These are phyloP conservation scores for Periparus ater DNA, from an alignment of 2,797 vertebrate genomes.

Conservation along the genomic window DNA sequence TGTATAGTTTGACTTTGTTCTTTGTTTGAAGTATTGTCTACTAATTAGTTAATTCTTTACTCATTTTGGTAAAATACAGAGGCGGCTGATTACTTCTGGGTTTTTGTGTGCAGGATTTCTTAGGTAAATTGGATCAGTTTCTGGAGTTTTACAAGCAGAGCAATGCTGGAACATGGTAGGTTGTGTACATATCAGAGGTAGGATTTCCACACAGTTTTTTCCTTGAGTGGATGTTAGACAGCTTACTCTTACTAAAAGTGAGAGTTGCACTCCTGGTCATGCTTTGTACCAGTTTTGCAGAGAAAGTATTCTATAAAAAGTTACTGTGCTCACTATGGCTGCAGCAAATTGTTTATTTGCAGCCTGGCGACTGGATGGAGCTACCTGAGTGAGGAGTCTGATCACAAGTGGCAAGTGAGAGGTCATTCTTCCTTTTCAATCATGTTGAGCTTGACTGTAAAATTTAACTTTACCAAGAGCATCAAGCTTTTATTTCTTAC, in stretches of 20 bases:
- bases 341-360: background rate
- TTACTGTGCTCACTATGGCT: background rate
- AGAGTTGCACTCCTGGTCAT: background rate
- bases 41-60: background rate
- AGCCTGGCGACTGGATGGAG: background rate
- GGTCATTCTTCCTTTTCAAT: background rate
- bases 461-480: background rate
- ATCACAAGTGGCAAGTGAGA: background rate
- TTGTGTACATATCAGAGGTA: constrained; percentile 92
- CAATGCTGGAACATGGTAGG: constrained; percentile 86
- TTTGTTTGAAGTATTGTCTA: background rate
- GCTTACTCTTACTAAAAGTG: background rate
- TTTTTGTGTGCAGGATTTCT: constrained; percentile 82
- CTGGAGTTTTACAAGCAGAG: constrained; percentile 88
- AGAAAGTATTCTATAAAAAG: background rate
- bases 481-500: background rate
- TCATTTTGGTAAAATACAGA: background rate
- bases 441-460: background rate
- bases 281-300: background rate
- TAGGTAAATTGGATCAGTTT: constrained; percentile 94
- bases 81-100: background rate
- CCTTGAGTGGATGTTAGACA: background rate
- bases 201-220: background rate
- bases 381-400: background rate
- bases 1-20: background rate